Conservation (phyloP, 2,888 invertebrate species). For the Alcis repandata region DNA sequence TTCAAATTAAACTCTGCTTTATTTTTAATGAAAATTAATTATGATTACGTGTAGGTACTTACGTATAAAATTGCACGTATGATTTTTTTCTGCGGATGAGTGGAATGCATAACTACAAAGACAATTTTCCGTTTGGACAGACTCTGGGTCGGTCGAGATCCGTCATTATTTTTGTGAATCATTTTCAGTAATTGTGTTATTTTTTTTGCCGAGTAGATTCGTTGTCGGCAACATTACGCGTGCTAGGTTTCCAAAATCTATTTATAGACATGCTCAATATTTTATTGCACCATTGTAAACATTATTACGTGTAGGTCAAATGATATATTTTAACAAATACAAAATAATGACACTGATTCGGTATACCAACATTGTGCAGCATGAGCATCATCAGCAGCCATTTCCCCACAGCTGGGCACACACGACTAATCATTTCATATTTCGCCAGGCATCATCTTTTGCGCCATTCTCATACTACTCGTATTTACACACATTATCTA, state of each 20-base stretch:
- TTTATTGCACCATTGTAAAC: no score
- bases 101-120: conserved; percentile 29
- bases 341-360: no score
- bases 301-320: no score
- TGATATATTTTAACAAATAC: no score
- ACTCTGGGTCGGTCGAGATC: conserved; percentile 21
- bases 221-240: no score
- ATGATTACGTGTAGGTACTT: no score
- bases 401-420: background rate
- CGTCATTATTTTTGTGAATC: conserved; percentile 21
- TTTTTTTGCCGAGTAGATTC: background rate
- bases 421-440: background rate
- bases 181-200: conserved; percentile 1
- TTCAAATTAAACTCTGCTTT: no score
- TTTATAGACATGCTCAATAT: background rate
- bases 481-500: background rate
- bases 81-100: background rate
- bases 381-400: no score
- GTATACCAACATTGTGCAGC: no score
- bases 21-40: no score
- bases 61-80: background rate
- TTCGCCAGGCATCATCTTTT: background rate
- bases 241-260: background rate
- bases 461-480: background rate
- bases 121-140: conserved; percentile 36